Evolutionary conservation across 2,113 vertebrate species (phyloP).

Genomic region (Glareola pratincola): DNA sequence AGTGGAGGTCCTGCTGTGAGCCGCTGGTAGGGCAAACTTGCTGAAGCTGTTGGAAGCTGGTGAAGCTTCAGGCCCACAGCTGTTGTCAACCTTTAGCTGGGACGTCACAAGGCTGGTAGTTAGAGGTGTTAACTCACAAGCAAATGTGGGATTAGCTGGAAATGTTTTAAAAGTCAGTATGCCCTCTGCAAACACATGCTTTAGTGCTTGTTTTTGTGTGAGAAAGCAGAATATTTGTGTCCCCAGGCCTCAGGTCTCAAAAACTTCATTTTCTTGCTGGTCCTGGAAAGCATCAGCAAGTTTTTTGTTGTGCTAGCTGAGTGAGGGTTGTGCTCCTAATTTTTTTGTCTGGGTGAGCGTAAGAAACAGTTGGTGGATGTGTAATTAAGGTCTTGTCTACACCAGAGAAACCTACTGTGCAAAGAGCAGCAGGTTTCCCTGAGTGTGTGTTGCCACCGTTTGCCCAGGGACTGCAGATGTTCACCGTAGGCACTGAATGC

Average conservation of each 20-base stretch:
- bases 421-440: neutral
- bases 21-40: neutral
- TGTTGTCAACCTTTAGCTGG: neutral
- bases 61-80: neutral
- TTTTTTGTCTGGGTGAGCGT: neutral
- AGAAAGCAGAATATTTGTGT: neutral
- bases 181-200: neutral
- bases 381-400: neutral
- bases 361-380: neutral
- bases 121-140: neutral
- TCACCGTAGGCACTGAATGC: neutral
- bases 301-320: neutral
- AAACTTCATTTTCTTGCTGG: neutral
- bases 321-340: neutral
- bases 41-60: neutral
- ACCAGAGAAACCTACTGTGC: neutral
- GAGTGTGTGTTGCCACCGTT: neutral
- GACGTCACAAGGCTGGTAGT: neutral
- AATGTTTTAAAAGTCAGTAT: neutral
- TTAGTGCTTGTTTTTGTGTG: neutral
- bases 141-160: neutral
- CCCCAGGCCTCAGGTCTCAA: neutral
- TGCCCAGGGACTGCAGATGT: neutral
- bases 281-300: neutral
- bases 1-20: neutral